Conservation (phyloP, 2,113 vertebrate species). For the Bothrops jararaca region DNA sequence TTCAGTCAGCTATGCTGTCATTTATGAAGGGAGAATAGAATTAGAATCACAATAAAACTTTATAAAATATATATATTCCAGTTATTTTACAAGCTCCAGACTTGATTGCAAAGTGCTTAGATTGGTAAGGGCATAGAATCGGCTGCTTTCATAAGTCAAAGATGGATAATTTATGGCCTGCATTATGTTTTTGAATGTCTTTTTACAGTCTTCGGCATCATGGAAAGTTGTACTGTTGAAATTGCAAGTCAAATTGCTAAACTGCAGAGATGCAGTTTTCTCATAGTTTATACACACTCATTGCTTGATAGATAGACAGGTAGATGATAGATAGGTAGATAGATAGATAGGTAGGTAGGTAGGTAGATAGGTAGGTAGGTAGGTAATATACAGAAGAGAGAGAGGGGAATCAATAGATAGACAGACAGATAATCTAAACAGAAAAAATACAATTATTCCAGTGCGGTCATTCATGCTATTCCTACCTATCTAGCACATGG, state of each 20-base stretch:
- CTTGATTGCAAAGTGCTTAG: not conserved
- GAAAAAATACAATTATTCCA: not conserved
- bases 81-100: not conserved
- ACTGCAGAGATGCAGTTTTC: not conserved
- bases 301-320: not conserved
- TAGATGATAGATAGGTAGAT: not conserved
- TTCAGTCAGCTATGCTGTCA: not conserved
- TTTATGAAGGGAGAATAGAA: not conserved
- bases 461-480: not conserved
- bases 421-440: not conserved
- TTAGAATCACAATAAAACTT: not conserved
- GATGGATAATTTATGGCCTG: not conserved
- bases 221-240: not conserved
- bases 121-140: not conserved
- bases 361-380: not conserved
- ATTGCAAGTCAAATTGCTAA: not conserved
- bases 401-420: too few species aligned
- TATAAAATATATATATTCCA: not conserved
- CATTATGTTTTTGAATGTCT: not conserved
- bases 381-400: too few species aligned
- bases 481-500: not conserved
- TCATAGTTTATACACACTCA: not conserved
- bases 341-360: not conserved
- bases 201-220: not conserved
- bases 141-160: not conserved